Base-by-base conservation (phyloP, 2,113 vertebrate genomes). In the Ictalurus furcatus region DNA sequence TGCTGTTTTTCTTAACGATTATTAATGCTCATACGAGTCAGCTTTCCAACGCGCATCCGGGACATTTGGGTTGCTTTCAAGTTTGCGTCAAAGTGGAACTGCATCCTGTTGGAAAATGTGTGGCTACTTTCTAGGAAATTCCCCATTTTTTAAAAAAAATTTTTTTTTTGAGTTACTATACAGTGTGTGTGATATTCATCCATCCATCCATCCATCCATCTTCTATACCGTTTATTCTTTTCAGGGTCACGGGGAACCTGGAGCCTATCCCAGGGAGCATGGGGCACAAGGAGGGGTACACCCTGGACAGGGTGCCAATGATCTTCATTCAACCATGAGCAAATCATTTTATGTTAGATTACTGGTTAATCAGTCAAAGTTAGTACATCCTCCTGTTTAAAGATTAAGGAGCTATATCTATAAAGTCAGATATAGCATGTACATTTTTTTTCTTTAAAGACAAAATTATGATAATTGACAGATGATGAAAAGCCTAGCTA, bases 401-500 rank as follows among this genome's bases (percentile, higher is more conserved):
- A 23, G 28, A 81, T 78, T 17, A 63, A 61, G 4, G 28, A 54
- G 44, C 21, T 56, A 19, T 40, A 74, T 82, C 19, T 59, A 16
- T 34, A 12, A 67, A 74, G 13, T 48, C 9, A 21, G 23, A 11
- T 23, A 30, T 25, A 7, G 76, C 19, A 11, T 67, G 21, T 87
- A 19, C 3, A 58, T 54, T 54, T n/a, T 34, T 37, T 44, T 30
- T 12, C 12, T 67, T 19, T 34, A 67, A 69, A 69, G 30, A 12
- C 11, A 25, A 48, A 69, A 80, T 25, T 56, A 80, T 25, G 1
- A 69, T 30, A 34, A 76, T 59, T 78, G 12, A 63, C 30, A 58
- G 48, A 61, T 63, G 54, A 19, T 44, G 34, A 52, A 14, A 79
- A 61, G 82, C 78, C 87, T 65, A 85, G 73, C 48, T 86, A 84